A percentile compares a stretch with the other conserved stretches of the same genome.
Evolutionary conservation across 53 echinoderm and acorn worm genomes (phyloP).

Genomic region (Apostichopus leukothele): DNA sequence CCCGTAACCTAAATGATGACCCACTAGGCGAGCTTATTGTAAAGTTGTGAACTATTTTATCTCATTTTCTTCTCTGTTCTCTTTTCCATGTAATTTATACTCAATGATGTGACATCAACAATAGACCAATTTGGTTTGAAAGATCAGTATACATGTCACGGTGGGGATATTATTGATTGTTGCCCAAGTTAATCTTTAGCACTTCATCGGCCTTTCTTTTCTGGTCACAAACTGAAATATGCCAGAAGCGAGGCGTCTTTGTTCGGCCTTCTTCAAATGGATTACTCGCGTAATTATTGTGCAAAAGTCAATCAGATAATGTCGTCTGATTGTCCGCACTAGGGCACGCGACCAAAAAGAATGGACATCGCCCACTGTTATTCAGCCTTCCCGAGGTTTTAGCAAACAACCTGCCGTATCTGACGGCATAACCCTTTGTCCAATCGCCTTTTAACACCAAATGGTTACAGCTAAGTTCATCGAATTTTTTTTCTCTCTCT

Average conservation of each 20-base stretch:
- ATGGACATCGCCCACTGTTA: neutral
- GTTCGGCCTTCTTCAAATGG: neutral
- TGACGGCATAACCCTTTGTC: constrained; percentile 10
- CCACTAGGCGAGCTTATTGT: too few relatives aligned
- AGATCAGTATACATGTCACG: too few relatives aligned
- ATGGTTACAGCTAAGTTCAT: constrained; percentile 7
- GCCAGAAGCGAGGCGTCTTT: neutral
- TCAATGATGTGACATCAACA: too few relatives aligned
- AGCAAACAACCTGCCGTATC: neutral
- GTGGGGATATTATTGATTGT: too few relatives aligned
- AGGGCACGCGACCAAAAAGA: constrained; percentile 5
- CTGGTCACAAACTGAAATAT: neutral
- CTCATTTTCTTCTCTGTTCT: too few relatives aligned
- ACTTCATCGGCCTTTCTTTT: neutral
- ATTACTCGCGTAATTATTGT: neutral
- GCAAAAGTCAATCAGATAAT: neutral
- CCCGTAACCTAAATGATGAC: too few relatives aligned
- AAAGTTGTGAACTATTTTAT: too few relatives aligned
- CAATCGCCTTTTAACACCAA: constrained; percentile 9
- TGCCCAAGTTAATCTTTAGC: neutral
- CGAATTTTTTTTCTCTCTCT: neutral
- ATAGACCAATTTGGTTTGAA: too few relatives aligned
- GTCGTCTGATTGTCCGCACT: constrained; percentile 16
- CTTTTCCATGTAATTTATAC: too few relatives aligned
- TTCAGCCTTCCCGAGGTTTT: neutral